A percentile compares a stretch with the other conserved stretches of the same genome.
These are phyloP conservation scores for Melanchra persicariae DNA, from an alignment of 2,888 invertebrate species.

Conservation along the genomic window DNA sequence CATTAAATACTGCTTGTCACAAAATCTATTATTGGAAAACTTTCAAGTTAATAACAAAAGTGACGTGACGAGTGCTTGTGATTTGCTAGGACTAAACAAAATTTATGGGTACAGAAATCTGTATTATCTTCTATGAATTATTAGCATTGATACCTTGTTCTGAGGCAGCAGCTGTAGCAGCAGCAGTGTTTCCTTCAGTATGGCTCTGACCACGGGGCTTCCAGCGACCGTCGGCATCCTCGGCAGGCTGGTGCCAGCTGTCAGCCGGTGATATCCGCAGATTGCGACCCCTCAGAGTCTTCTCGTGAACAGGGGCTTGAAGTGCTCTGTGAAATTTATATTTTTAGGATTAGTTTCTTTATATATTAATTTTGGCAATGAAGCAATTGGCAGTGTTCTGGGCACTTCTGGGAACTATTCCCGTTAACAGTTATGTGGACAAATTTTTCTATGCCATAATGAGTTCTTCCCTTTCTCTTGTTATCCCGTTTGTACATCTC, in stretches of 20 bases:
- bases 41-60: background rate
- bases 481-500: too few species aligned
- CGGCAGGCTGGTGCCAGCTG: slow-evolving; percentile 92
- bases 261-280: slow-evolving; percentile 90
- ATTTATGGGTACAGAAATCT: background rate
- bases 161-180: slow-evolving; percentile 19
- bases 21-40: background rate
- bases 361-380: too few species aligned
- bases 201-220: slow-evolving; percentile 67
- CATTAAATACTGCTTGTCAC: background rate
- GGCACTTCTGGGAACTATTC: too few species aligned
- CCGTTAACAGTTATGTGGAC: too few species aligned
- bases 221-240: slow-evolving; percentile 81
- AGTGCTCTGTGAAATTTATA: slow-evolving; percentile 76
- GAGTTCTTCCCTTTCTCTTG: too few species aligned
- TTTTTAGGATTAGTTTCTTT: background rate
- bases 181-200: slow-evolving; percentile 33
- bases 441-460: too few species aligned
- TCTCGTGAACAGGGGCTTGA: slow-evolving; percentile 82
- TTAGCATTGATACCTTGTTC: slow-evolving; percentile 35
- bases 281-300: slow-evolving; percentile 78
- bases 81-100: background rate
- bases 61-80: too few species aligned
- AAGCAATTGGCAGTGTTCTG: too few species aligned
- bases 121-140: background rate